Conservation (phyloP, 2,113 vertebrate species). For the Raphicerus campestris region DNA sequence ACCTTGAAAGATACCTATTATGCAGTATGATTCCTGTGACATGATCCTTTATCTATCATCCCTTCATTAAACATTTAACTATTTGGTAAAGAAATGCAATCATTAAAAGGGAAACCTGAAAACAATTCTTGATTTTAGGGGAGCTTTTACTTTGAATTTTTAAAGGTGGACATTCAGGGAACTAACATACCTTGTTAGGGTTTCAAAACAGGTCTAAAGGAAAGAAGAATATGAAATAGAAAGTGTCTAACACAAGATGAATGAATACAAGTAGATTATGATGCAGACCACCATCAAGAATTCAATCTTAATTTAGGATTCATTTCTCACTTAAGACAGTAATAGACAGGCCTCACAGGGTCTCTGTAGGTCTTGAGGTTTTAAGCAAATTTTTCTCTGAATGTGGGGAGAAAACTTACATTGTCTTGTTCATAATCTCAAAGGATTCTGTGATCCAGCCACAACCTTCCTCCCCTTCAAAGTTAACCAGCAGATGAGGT, state of each 20-base stretch:
- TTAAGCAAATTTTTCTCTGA: not conserved
- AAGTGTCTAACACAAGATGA: not conserved
- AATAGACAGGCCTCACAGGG: not conserved
- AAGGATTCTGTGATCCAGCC: not conserved
- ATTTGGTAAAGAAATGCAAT: not conserved
- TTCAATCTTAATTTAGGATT: not conserved
- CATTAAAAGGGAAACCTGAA: not conserved
- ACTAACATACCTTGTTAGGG: not conserved
- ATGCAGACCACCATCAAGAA: not conserved
- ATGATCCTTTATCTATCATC: slow-evolving; percentile 4
- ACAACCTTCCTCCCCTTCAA: not conserved
- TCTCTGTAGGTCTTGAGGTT: not conserved
- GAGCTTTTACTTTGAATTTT: not conserved
- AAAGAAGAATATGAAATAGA: not conserved
- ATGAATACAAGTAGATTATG: not conserved
- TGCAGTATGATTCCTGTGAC: not conserved
- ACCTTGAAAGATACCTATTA: slow-evolving; percentile 21
- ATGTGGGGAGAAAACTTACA: not conserved
- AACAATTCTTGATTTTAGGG: not conserved
- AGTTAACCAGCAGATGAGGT: not conserved
- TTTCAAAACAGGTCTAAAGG: not conserved
- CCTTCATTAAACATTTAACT: slow-evolving; percentile 14
- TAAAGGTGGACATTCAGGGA: not conserved
- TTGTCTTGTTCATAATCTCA: not conserved
- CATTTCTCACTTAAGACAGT: slow-evolving; percentile 1